Base-by-base conservation (phyloP, 2,888 invertebrate species). In the Labia minor region DNA sequence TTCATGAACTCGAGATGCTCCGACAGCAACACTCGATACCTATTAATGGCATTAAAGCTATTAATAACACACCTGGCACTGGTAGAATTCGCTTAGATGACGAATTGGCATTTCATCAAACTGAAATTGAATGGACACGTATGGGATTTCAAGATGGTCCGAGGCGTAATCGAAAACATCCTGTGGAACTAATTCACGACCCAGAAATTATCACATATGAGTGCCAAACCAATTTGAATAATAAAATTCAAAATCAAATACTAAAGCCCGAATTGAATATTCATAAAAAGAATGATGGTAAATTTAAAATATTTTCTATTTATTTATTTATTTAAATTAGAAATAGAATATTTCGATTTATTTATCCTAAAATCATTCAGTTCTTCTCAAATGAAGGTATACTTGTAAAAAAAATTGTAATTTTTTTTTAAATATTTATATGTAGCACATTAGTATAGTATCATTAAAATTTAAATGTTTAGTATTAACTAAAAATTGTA, bases 111-210 rank as follows among this genome's bases (percentile, higher is more conserved):
- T 75, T 77, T 70, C 71, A 80, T 69, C 80, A 80, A 69, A 77
- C 77, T 18, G 77, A 78, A 70, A 72, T 80, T n/a, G 80, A 81
- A 71, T 78, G 79, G 78, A 77, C 80, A 11, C 72, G 72, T 8
- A 63, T 67, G 10, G 64, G 65, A 20, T n/a, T 65, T 14, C 37
- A 26, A 6, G 68, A 68, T 14, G 37, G 64, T n/a, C 11, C 63
- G 19, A 37, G 61, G 19, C 61, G 66, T 18, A 66, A 65, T 19
- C 18, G 68, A 18, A 69, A 69, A 61, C 67, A 69, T 66, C 69
- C 69, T 4, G 69, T 69, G 3, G 68, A 69, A 66, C 62, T 69
- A 19, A 67, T 69, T 19, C n/a, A 49, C 2, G 49, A 49, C 49
- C 3, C 3, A 8, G 49, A 49, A 14, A 11, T 49, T 16, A 11